These are phyloP conservation scores for Carapus acus DNA, from an alignment of 2,797 vertebrate genomes.

Conservation along the genomic window DNA sequence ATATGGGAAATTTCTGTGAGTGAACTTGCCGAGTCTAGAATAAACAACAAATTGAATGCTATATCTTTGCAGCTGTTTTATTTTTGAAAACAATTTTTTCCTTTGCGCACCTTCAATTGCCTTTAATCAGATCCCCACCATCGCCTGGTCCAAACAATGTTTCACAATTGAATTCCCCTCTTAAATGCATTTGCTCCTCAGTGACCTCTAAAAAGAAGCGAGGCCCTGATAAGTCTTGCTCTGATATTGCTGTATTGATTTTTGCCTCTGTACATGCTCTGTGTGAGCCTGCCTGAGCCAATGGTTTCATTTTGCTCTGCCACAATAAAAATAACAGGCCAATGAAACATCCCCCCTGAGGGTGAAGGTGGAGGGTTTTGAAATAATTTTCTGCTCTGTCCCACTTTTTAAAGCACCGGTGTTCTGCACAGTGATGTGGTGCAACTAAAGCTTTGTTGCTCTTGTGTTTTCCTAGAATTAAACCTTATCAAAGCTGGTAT, in stretches of 20 bases:
- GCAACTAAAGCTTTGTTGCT: constrained; percentile 26
- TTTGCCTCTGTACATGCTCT: constrained; percentile 67
- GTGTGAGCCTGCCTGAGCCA: constrained; percentile 60
- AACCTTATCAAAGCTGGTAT: constrained; percentile 11
- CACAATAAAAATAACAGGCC: constrained; percentile 80
- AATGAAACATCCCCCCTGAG: constrained; percentile 70
- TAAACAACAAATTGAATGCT: constrained; percentile 31
- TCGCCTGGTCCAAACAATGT: constrained; percentile 59
- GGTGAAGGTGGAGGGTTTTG: constrained; percentile 39
- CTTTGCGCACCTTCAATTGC: constrained; percentile 22
- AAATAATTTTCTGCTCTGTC: constrained; percentile 53
- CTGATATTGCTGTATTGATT: constrained; percentile 84
- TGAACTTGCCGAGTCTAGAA: neutral
- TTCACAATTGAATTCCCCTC: constrained; percentile 74
- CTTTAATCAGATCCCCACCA: constrained; percentile 59
- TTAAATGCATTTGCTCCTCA: constrained; percentile 73
- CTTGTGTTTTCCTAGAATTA: constrained; percentile 29
- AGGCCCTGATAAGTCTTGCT: constrained; percentile 76
- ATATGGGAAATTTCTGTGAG: neutral
- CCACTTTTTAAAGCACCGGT: constrained; percentile 27
- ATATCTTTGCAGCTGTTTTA: constrained; percentile 31
- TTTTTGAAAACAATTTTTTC: constrained; percentile 35
- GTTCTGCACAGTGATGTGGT: constrained; percentile 59
- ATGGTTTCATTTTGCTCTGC: constrained; percentile 76
- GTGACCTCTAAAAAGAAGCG: constrained; percentile 73